Evolutionary conservation across 2,888 invertebrate species (phyloP), one percentile per base, ranked within the genome.

Genomic region (Neelides folsomi): DNA sequence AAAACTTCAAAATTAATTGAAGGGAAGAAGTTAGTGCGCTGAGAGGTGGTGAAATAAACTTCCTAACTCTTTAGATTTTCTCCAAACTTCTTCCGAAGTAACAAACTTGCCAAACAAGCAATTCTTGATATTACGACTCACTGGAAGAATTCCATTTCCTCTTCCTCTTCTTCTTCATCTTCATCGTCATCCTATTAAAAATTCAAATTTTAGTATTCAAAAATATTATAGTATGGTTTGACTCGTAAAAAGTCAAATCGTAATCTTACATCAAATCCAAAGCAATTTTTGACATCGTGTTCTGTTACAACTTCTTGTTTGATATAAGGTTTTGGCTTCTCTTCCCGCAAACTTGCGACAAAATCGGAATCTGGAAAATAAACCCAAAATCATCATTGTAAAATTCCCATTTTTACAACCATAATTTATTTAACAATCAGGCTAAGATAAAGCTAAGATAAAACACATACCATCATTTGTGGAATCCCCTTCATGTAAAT

Each of bases 251-350:
- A 51, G 16, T 42, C 27, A 37, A 42, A 44, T 18, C 39, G 40
- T 4, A 18, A 18, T 59, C 67, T 84, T 63, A 75, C 77, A 70
- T 86, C 86, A 71, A 87, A 86, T 2, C 86, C 86, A 62, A 87
- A 87, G 69, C 86, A 87, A 15, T 80, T 80, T 67, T 83, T 79
- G 71, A 85, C 81, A 57, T 86, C 86, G 63, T 79, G 79, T 64
- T 72, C 65, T 47, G 68, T 70, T 61, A 72, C 67, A 57, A 66
- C 64, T 57, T 63, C 61, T 63, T 68, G 65, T 49, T 65, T 77
- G 73, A 7, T 76, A 66, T 55, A 74, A 43, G 54, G 56, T 46
- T 58, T 63, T 16, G 49, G 52, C 35, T 56, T 58, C 16, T 62
- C 58, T 12, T 60, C 55, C 13, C 41, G 18, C n/a, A 56, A 46